Conservation (phyloP, 2,113 vertebrate genomes). For the Genyomyrus donnyi region DNA sequence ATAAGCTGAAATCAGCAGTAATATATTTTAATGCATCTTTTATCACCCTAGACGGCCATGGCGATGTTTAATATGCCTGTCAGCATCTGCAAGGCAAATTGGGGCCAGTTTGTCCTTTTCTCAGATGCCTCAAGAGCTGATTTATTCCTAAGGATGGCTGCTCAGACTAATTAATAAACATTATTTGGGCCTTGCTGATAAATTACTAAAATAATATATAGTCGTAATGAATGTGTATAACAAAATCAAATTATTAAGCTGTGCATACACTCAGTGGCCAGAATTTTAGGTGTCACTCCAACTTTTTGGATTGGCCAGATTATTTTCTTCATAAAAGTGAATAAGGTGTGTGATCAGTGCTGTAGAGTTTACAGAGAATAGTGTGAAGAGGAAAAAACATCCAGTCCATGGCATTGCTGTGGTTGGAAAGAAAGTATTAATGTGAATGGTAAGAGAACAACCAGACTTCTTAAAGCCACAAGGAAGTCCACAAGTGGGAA, state of each 20-base stretch:
- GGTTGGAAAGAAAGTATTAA: not conserved
- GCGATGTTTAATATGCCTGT: constrained; percentile 27
- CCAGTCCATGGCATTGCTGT: not conserved
- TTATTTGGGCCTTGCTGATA: constrained; percentile 21
- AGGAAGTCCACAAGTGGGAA: not conserved
- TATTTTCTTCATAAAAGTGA: not conserved
- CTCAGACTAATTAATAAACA: constrained; percentile 27
- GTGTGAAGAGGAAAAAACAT: not conserved
- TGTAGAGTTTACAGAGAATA: not conserved
- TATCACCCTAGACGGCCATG: constrained; percentile 21
- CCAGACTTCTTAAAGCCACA: not conserved
- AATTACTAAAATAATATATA: constrained; percentile 29
- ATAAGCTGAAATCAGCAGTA: not conserved
- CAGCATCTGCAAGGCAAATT: constrained; percentile 36
- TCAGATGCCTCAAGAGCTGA: constrained; percentile 15
- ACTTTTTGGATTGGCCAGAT: not conserved
- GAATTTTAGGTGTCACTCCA: not conserved
- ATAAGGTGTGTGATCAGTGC: not conserved
- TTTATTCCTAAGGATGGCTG: constrained; percentile 24
- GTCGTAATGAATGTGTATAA: constrained; percentile 30
- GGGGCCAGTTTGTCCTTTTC: constrained; percentile 14
- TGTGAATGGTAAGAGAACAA: not conserved
- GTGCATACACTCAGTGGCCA: not conserved
- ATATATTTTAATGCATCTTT: constrained; percentile 32
- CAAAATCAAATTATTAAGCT: not conserved